These are phyloP conservation scores for Callyntrura guangdongensis DNA, from an alignment of 2,888 invertebrate genomes.

Conservation along the genomic window DNA sequence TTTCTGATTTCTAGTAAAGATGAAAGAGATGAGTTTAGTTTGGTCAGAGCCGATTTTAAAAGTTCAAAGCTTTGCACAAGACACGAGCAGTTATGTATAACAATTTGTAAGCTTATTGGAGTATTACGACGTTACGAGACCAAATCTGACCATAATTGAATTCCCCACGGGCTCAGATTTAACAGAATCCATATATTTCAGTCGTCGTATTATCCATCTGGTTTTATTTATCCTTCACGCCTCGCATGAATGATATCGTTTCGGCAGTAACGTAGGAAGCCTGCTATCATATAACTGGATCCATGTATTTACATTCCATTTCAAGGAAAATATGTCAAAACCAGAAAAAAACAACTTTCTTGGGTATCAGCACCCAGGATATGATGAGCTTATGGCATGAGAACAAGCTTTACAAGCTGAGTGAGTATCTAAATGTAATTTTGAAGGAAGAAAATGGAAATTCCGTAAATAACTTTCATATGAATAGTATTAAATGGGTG, in stretches of 20 bases:
- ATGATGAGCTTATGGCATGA: not conserved
- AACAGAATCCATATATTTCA: not conserved
- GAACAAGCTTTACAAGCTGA: not conserved
- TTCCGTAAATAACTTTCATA: not conserved
- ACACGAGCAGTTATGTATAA: no score
- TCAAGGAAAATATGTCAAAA: constrained; percentile 19
- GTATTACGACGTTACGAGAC: not conserved
- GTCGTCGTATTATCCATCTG: constrained; percentile 1
- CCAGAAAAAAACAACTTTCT: constrained; percentile 26
- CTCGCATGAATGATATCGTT: not conserved
- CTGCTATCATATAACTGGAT: not conserved
- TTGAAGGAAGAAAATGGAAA: constrained; percentile 35
- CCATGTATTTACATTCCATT: not conserved
- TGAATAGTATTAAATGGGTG: not conserved
- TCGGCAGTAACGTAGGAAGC: not conserved
- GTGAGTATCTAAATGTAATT: not conserved
- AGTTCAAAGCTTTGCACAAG: no score
- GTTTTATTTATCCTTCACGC: not conserved
- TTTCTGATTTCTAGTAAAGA: no score
- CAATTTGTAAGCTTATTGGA: no score
- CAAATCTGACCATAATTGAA: not conserved
- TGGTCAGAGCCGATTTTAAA: no score
- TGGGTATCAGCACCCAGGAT: no score
- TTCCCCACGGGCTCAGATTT: not conserved
- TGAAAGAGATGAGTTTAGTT: no score